Evolutionary conservation across 2,797 vertebrate genomes (phyloP).

Genomic region (Enteromius trimaculatus): DNA sequence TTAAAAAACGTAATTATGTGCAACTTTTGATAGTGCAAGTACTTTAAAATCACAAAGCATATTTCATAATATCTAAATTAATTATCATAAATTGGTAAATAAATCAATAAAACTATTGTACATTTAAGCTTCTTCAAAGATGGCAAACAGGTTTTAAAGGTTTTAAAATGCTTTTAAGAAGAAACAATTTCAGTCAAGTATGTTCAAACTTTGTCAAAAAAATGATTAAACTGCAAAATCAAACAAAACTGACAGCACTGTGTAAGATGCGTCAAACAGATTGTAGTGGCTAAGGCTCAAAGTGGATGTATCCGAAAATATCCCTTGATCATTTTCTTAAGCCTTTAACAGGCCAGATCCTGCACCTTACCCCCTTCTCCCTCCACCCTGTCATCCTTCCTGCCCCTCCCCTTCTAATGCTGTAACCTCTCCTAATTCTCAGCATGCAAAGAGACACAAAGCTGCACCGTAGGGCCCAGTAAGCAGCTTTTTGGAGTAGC

Average conservation of each 20-base stretch:
- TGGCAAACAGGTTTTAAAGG: not conserved
- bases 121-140: not conserved
- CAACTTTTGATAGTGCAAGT: not conserved
- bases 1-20: not conserved
- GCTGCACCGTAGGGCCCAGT: conserved; percentile 57
- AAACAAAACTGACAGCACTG: conserved; percentile 18
- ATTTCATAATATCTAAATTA: not conserved
- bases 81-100: not conserved
- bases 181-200: not conserved
- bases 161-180: not conserved
- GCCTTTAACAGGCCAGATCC: conserved; percentile 74
- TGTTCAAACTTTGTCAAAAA: not conserved
- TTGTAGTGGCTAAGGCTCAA: conserved; percentile 64
- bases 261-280: conserved; percentile 58
- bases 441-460: conserved; percentile 63
- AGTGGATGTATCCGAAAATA: conserved; percentile 72
- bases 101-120: not conserved
- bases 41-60: not conserved
- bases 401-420: conserved; percentile 48
- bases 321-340: conserved; percentile 72
- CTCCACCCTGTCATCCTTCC: conserved; percentile 58
- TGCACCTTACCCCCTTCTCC: conserved; percentile 50
- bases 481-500: conserved; percentile 62
- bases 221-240: not conserved
- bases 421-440: conserved; percentile 63